Percentiles rank a stretch among this genome's conserved stretches.
Conservation (phyloP, 2,797 vertebrate genomes). For the Semotilus atromaculatus region DNA sequence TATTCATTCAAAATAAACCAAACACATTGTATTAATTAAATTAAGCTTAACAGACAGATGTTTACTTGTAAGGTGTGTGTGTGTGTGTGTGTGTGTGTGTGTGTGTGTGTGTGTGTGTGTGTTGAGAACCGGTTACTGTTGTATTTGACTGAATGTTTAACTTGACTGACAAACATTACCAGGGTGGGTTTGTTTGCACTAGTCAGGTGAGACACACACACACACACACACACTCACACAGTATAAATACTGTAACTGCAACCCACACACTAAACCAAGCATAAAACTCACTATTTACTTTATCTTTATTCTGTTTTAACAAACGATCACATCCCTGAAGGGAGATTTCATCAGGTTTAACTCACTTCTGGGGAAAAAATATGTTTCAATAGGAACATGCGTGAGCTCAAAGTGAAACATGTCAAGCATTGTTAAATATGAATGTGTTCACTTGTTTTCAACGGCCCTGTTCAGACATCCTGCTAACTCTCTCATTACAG, state of each 20-base stretch:
- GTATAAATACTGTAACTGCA: neutral
- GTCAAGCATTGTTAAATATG: neutral
- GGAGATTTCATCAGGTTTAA: too few species aligned
- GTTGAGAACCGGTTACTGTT: neutral
- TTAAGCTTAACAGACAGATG: too few species aligned
- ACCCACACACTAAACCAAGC: neutral
- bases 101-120: neutral
- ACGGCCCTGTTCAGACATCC: too few species aligned
- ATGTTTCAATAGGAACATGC: too few species aligned
- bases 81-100: neutral
- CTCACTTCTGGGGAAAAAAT: too few species aligned
- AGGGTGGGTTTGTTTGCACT: slow-evolving; percentile 11
- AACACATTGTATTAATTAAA: neutral
- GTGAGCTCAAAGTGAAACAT: neutral
- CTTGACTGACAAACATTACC: neutral
- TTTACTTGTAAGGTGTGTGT: too few species aligned
- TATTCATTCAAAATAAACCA: neutral
- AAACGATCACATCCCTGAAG: too few species aligned
- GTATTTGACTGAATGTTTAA: slow-evolving; percentile 2
- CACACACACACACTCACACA: neutral
- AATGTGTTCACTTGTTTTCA: neutral
- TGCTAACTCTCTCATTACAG: too few species aligned
- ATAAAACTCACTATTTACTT: neutral
- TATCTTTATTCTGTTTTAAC: neutral
- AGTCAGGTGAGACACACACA: neutral